A percentile compares a stretch with the other conserved stretches of the same genome.
Conservation (phyloP, 2,888 invertebrate species). For the Cephonodes hylas region DNA sequence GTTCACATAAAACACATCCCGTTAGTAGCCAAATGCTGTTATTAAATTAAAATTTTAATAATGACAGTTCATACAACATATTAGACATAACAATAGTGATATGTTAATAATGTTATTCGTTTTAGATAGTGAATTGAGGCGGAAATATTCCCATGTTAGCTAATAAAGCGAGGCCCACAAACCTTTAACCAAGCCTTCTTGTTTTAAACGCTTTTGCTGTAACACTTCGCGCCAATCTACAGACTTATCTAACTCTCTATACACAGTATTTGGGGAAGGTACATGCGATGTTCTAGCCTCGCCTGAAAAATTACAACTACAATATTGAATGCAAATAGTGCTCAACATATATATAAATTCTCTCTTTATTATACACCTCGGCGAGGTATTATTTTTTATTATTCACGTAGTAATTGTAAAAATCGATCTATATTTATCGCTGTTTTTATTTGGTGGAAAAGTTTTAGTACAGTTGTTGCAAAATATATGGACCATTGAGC, state of each 20-base stretch:
- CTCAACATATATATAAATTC: not conserved
- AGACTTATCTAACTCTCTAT: conserved; percentile 77
- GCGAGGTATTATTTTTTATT: not conserved
- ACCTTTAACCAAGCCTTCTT: conserved; percentile 70
- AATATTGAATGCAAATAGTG: not conserved
- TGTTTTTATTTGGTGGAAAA: not conserved
- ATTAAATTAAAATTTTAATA: conserved; percentile 10
- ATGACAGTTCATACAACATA: conserved; percentile 8
- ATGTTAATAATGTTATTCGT: not conserved
- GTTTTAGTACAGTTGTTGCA: too few species aligned
- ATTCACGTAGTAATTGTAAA: not conserved
- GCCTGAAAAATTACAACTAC: conserved; percentile 60
- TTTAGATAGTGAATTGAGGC: not conserved
- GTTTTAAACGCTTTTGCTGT: conserved; percentile 56
- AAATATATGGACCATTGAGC: too few species aligned
- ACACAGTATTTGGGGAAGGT: conserved; percentile 66
- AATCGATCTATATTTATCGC: not conserved
- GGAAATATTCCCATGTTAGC: conserved; percentile 5
- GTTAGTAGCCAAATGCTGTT: not conserved
- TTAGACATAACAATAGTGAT: not conserved
- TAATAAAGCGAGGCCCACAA: conserved; percentile 64
- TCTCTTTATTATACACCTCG: not conserved
- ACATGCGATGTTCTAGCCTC: conserved; percentile 58
- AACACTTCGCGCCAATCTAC: conserved; percentile 75
- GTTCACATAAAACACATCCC: conserved; percentile 4